A percentile compares a stretch with the other conserved stretches of the same genome.
phyloP scores from a whole-genome alignment of 2,797 vertebrate genomes.

The Silurus lanzhouensis region DNA sequence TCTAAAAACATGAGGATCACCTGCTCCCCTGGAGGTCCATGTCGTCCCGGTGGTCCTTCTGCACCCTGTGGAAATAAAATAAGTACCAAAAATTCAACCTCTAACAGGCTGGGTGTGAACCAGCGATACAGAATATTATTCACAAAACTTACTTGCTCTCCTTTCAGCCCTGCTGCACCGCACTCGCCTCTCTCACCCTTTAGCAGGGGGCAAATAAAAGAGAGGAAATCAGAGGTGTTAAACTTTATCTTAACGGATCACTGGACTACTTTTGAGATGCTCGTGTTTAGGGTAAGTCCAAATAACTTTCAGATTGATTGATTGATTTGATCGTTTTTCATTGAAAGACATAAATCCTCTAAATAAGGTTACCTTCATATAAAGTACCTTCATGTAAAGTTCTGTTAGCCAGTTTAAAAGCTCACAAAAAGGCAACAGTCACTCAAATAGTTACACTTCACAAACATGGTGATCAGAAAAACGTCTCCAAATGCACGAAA shows the following conservation, averaged over 20 bases:
- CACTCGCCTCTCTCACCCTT: constrained; percentile 72
- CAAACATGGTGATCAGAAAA: background rate
- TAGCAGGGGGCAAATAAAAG: constrained; percentile 23
- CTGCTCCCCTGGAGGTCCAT: constrained; percentile 70
- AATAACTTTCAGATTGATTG: background rate
- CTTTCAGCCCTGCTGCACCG: constrained; percentile 67
- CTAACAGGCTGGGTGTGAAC: background rate
- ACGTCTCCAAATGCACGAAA: background rate
- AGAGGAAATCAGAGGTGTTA: background rate
- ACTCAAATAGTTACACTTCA: background rate
- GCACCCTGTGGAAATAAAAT: constrained; percentile 61
- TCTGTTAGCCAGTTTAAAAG: background rate
- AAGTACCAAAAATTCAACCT: background rate
- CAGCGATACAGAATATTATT: background rate
- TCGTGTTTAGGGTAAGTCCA: background rate
- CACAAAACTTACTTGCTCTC: constrained; percentile 65
- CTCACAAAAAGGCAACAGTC: background rate
- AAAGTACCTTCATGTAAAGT: background rate
- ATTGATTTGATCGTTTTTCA: background rate
- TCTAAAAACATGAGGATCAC: constrained; percentile 55
- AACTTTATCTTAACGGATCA: background rate
- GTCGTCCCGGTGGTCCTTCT: constrained; percentile 63
- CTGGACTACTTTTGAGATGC: background rate
- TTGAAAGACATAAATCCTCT: background rate
- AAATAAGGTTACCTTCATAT: background rate